phyloP scores from a whole-genome alignment of 30 jellyfish, hydroid and myxozoan genomes.

The Turritopsis rubra region DNA sequence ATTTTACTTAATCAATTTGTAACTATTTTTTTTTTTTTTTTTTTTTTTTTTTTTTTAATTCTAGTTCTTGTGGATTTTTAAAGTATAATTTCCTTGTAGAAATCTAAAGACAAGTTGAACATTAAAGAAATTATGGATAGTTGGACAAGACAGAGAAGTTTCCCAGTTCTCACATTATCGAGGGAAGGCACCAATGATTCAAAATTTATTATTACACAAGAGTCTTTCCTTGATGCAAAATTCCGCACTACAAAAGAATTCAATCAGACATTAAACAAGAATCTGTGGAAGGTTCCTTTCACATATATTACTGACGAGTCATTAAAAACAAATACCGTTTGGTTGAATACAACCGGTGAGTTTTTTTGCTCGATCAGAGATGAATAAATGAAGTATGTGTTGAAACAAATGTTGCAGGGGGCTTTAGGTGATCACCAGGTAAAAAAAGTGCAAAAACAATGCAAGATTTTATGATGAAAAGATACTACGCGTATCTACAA shows the following conservation, averaged over 20 bases:
- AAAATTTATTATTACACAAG: slow-evolving; percentile 51
- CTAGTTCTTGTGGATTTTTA: too few species aligned
- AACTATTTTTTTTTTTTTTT: too few species aligned
- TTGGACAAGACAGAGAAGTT: slow-evolving; percentile 92
- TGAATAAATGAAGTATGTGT: too few species aligned
- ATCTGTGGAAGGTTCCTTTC: slow-evolving; percentile 80
- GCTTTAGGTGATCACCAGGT: too few species aligned
- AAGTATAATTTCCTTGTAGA: background rate
- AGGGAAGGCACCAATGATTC: slow-evolving; percentile 29
- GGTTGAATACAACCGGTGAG: slow-evolving; percentile 80
- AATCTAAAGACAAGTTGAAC: slow-evolving; percentile 27
- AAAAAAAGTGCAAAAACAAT: too few species aligned
- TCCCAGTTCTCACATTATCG: slow-evolving; percentile 67
- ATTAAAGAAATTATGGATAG: slow-evolving; percentile 87
- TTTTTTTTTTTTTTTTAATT: too few species aligned
- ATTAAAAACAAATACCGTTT: slow-evolving; percentile 35
- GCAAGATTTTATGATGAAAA: too few species aligned
- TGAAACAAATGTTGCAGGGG: too few species aligned
- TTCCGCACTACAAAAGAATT: slow-evolving; percentile 15
- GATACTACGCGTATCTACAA: too few species aligned
- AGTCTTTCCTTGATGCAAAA: slow-evolving; percentile 67
- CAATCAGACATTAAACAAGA: slow-evolving; percentile 3
- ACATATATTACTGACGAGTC: slow-evolving; percentile 66
- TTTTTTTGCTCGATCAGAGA: background rate
- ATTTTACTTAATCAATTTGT: too few species aligned